phyloP scores from a whole-genome alignment of 1,140 invertebrate genomes.

The Sitodiplosis mosellana region DNA sequence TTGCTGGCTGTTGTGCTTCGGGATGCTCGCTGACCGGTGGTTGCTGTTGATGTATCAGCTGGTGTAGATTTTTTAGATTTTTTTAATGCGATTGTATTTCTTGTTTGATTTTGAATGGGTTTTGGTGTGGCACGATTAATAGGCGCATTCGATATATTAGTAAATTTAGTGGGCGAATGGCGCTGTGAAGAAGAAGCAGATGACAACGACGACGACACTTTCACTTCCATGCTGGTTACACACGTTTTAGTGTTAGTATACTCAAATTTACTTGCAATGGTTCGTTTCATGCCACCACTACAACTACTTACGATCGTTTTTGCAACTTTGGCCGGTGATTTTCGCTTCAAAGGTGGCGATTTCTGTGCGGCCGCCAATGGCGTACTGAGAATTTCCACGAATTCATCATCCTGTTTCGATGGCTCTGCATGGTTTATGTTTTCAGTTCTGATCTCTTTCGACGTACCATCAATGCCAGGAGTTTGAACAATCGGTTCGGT shows the following conservation, averaged over 20 bases:
- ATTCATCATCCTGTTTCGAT: neutral
- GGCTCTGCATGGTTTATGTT: neutral
- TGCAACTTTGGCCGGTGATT: slow-evolving; percentile 9
- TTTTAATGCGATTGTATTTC: too few relatives aligned
- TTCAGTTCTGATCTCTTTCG: neutral
- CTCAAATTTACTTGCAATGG: too few relatives aligned
- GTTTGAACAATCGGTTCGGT: neutral
- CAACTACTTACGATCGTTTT: neutral
- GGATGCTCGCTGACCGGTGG: neutral
- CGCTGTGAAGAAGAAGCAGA: too few relatives aligned
- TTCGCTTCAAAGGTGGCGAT: slow-evolving; percentile 6
- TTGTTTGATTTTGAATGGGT: too few relatives aligned
- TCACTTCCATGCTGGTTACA: too few relatives aligned
- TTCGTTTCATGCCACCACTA: too few relatives aligned
- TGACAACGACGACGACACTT: too few relatives aligned
- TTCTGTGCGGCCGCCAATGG: slow-evolving; percentile 4
- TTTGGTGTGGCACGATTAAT: too few relatives aligned
- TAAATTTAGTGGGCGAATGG: too few relatives aligned
- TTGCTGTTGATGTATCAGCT: neutral
- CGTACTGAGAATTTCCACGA: neutral
- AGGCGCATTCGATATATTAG: too few relatives aligned
- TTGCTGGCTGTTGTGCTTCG: neutral
- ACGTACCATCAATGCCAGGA: neutral
- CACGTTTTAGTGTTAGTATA: too few relatives aligned
- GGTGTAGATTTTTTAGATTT: neutral